These are phyloP conservation scores for Panorpa germanica DNA, from an alignment of 2,888 invertebrate genomes.

Conservation along the genomic window DNA sequence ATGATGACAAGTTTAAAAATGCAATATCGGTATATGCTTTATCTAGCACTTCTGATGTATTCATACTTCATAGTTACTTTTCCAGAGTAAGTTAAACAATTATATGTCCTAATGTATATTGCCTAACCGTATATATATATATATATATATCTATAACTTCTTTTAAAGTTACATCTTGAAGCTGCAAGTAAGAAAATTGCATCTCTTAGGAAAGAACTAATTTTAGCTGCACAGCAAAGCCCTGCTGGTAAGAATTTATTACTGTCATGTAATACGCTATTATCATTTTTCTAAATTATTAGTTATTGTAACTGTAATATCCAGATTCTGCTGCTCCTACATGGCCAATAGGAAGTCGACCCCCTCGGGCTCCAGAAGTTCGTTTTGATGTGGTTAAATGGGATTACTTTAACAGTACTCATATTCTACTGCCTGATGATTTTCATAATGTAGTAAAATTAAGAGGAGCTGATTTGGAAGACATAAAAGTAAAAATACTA, in stretches of 20 bases:
- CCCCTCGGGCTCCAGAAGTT: constrained; percentile 43
- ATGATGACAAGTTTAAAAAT: constrained; percentile 27
- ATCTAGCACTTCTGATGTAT: constrained; percentile 36
- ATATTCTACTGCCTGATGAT: constrained; percentile 67
- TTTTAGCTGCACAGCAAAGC: constrained; percentile 18
- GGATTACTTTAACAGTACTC: constrained; percentile 70
- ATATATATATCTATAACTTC: constrained; percentile 4
- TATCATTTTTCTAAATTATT: background rate
- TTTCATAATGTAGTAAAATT: constrained; percentile 48
- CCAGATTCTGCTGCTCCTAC: constrained; percentile 16
- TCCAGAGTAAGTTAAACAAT: constrained; percentile 31
- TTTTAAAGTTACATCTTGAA: constrained; percentile 26
- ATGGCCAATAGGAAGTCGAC: constrained; percentile 61
- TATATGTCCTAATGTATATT: constrained; percentile 5
- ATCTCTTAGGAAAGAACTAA: constrained; percentile 19
- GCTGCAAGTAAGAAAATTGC: constrained; percentile 20
- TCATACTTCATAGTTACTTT: constrained; percentile 52
- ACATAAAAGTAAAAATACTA: constrained; percentile 34
- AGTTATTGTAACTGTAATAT: constrained; percentile 2
- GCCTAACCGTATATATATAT: constrained; percentile 2
- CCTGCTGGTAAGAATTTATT: constrained; percentile 28
- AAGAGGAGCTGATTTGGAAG: constrained; percentile 41
- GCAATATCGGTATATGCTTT: constrained; percentile 49
- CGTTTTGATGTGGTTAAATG: constrained; percentile 73
- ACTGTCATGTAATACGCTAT: too few species aligned